phyloP scores from a whole-genome alignment of 2,113 vertebrate species.

The Rallus limicola region DNA sequence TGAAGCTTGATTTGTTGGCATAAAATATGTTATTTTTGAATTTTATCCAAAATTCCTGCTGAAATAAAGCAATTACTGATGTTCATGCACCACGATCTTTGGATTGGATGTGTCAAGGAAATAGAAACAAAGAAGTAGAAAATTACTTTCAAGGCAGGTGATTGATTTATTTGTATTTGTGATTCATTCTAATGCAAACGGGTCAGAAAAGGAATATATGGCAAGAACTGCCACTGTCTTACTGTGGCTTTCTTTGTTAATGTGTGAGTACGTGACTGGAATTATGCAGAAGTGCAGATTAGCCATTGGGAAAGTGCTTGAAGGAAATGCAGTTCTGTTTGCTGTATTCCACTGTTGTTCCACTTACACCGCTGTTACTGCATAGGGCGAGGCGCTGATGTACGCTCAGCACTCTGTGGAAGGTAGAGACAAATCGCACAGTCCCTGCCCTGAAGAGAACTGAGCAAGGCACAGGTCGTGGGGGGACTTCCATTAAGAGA shows the following conservation, averaged over 20 bases:
- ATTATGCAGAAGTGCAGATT: neutral
- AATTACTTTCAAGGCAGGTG: neutral
- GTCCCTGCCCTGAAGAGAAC: neutral
- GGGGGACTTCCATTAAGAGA: neutral
- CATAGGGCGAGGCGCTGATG: neutral
- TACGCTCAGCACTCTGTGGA: neutral
- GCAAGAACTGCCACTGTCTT: neutral
- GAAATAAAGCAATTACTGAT: neutral
- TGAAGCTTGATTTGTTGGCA: neutral
- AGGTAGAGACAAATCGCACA: neutral
- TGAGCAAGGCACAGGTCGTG: neutral
- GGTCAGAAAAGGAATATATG: neutral
- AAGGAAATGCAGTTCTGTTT: neutral
- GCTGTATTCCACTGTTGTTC: neutral
- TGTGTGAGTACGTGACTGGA: neutral
- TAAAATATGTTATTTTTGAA: neutral
- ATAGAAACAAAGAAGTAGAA: neutral
- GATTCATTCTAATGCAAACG: neutral
- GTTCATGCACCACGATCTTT: neutral
- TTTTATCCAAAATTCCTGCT: neutral
- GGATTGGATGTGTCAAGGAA: neutral
- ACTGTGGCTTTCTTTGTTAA: neutral
- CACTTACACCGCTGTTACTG: neutral
- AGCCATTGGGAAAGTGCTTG: neutral
- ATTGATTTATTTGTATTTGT: neutral